Evolutionary conservation across 92 coral and sea anemone species (phyloP).

Genomic region (Heteractis magnifica): DNA sequence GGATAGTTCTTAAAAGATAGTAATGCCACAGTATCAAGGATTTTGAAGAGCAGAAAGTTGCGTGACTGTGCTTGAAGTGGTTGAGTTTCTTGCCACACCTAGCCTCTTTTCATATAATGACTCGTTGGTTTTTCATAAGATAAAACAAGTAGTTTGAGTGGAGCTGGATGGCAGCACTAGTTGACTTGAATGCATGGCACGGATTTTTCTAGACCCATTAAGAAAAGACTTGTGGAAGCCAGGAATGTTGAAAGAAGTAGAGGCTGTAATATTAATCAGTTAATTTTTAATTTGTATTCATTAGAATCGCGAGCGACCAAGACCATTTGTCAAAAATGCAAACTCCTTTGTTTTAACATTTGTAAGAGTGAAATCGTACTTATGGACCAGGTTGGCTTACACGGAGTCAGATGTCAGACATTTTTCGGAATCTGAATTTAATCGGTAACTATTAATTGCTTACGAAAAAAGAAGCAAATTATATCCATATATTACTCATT

Average conservation of each 20-base stretch:
- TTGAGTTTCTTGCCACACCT: too few relatives aligned
- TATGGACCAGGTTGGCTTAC: too few relatives aligned
- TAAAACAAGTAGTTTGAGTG: neutral
- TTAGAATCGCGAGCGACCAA: neutral
- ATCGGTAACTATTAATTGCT: too few relatives aligned
- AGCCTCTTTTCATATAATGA: too few relatives aligned
- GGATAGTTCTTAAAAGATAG: neutral
- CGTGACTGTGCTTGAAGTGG: neutral
- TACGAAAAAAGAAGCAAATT: too few relatives aligned
- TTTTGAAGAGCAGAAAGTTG: neutral
- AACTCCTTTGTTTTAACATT: neutral
- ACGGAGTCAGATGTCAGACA: too few relatives aligned
- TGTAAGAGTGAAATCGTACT: neutral
- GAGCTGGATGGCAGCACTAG: neutral
- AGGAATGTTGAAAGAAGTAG: neutral
- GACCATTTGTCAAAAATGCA: too few relatives aligned
- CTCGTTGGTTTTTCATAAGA: neutral
- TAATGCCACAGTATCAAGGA: neutral
- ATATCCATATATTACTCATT: too few relatives aligned
- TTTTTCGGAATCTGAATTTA: too few relatives aligned
- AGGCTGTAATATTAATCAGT: neutral
- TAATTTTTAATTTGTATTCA: neutral
- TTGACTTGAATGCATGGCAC: neutral
- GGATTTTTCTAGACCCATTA: constrained; percentile 2
- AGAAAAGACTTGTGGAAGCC: neutral